These are phyloP conservation scores for Epizoanthus ramosus DNA, from an alignment of 92 coral and sea anemone species.

Conservation along the genomic window DNA sequence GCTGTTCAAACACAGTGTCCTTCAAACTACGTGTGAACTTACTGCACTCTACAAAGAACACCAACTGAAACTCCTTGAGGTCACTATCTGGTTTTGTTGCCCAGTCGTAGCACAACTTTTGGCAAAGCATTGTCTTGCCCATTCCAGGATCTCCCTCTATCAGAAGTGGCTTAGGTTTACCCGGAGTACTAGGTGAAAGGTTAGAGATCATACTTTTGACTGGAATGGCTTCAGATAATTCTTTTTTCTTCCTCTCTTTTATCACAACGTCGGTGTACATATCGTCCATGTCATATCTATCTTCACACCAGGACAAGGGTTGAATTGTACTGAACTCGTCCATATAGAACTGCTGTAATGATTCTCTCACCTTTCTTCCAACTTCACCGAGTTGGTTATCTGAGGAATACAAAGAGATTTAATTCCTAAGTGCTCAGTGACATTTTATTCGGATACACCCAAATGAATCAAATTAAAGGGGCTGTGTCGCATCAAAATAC, in stretches of 20 bases:
- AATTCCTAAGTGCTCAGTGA: no score
- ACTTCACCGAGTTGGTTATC: background rate
- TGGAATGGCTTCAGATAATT: background rate
- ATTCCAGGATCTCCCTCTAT: slow-evolving; percentile 7
- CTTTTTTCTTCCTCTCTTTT: background rate
- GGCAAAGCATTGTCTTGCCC: background rate
- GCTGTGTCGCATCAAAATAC: no score
- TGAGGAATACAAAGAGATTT: no score
- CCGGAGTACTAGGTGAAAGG: background rate
- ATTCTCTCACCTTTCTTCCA: background rate
- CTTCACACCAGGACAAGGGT: slow-evolving; percentile 1
- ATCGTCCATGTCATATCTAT: background rate
- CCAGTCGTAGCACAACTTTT: background rate
- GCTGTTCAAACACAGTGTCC: background rate
- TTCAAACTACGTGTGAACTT: background rate
- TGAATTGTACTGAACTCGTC: background rate
- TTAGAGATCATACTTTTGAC: background rate
- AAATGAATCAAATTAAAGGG: no score
- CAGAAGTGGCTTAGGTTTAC: background rate
- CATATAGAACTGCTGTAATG: background rate
- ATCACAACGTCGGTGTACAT: background rate
- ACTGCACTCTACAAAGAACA: background rate
- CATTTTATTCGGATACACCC: no score
- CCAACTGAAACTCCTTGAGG: background rate
- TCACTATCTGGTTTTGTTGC: background rate